phyloP scores from a whole-genome alignment of 2,888 invertebrate species.

The Oligia latruncula region DNA sequence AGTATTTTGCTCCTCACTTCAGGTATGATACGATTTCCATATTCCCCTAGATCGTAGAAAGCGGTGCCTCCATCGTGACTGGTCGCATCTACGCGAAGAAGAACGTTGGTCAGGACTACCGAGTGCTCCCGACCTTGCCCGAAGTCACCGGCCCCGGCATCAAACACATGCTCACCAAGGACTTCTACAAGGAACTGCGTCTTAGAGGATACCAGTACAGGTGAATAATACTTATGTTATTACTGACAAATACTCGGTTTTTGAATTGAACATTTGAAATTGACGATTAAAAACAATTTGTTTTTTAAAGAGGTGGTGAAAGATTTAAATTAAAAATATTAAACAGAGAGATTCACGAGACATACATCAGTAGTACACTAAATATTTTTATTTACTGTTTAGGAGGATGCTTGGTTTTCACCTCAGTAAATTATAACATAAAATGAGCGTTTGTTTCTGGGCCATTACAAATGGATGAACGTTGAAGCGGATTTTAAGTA shows the following conservation, averaged over 20 bases:
- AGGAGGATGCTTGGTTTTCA: not conserved
- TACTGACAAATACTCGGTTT: not conserved
- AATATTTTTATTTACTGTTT: too few species aligned
- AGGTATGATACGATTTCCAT: not conserved
- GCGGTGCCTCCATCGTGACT: constrained; percentile 92
- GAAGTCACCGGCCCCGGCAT: constrained; percentile 82
- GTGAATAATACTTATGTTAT: constrained; percentile 68
- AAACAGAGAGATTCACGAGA: too few species aligned
- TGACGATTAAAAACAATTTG: too few species aligned
- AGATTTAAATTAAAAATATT: too few species aligned
- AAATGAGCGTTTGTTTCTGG: not conserved
- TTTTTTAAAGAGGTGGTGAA: not conserved
- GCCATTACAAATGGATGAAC: not conserved
- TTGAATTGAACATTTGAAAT: too few species aligned
- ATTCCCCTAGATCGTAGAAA: constrained; percentile 91
- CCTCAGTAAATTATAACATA: not conserved
- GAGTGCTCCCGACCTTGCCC: constrained; percentile 84
- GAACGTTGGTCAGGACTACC: constrained; percentile 89
- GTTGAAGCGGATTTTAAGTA: not conserved
- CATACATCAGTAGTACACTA: not conserved
- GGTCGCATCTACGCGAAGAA: constrained; percentile 92
- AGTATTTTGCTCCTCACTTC: not conserved
- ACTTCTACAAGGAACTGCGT: constrained; percentile 93
- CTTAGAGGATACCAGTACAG: constrained; percentile 93
- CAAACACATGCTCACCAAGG: constrained; percentile 90